Conservation (phyloP, 2,797 vertebrate genomes). For the Hippocampus kuda region DNA sequence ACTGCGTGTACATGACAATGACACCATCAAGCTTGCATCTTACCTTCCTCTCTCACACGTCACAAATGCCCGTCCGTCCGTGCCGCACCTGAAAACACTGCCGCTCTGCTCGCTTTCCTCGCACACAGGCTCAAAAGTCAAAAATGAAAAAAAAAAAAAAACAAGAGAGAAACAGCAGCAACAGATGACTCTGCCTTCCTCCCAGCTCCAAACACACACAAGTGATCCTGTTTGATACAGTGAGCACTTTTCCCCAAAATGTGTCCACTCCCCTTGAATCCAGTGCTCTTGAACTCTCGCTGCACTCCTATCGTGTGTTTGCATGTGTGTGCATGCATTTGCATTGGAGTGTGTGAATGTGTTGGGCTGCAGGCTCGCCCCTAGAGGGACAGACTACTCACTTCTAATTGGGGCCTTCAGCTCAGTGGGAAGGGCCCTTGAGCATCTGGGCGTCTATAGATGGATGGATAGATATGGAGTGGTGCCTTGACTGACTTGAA, state of each 20-base stretch:
- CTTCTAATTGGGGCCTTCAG: slow-evolving; percentile 21
- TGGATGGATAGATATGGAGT: neutral
- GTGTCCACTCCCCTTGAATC: slow-evolving; percentile 31
- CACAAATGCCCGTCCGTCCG: slow-evolving; percentile 12
- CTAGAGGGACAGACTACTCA: slow-evolving; percentile 31
- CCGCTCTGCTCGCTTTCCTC: slow-evolving; percentile 4
- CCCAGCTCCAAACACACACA: neutral
- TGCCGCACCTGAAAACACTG: neutral
- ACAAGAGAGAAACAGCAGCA: neutral
- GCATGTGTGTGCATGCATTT: neutral
- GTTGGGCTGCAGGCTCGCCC: slow-evolving; percentile 23
- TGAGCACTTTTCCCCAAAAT: slow-evolving; percentile 22
- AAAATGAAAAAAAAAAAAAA: slow-evolving; percentile 6
- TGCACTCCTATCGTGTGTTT: slow-evolving; percentile 19
- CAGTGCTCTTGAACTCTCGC: slow-evolving; percentile 39
- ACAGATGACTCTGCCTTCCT: neutral
- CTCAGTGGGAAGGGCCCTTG: slow-evolving; percentile 39
- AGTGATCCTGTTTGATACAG: slow-evolving; percentile 7
- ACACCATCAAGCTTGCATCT: slow-evolving; percentile 15
- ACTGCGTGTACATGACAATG: neutral
- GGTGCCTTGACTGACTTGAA: too few relatives aligned
- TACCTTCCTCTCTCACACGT: slow-evolving; percentile 39
- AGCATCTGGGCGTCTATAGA: slow-evolving; percentile 22
- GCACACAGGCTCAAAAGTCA: neutral
- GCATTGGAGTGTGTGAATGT: slow-evolving; percentile 7